Evolutionary conservation across 2,113 vertebrate species (phyloP).

Genomic region (Leptosomus discolor): DNA sequence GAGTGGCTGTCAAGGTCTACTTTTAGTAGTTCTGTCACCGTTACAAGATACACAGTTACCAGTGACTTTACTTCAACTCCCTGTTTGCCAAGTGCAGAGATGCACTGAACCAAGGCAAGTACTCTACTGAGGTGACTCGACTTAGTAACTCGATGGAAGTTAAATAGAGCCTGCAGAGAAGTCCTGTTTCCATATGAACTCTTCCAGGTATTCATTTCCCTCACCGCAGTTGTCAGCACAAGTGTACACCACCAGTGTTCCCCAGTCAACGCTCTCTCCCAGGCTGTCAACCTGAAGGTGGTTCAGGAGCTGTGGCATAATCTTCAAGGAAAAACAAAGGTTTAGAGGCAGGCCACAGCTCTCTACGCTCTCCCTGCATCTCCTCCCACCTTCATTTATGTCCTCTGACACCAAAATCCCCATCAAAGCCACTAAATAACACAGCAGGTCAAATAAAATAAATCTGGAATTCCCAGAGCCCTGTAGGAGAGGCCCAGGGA

Average conservation of each 20-base stretch:
- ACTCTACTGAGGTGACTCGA: neutral
- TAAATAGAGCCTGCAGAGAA: constrained; percentile 47
- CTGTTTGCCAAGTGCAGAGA: neutral
- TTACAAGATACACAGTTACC: neutral
- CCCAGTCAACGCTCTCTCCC: constrained; percentile 92
- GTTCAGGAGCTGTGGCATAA: constrained; percentile 96
- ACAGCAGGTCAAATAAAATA: neutral
- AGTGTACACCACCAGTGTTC: constrained; percentile 83
- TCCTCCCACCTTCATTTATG: neutral
- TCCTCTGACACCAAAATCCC: neutral
- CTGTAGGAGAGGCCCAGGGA: neutral
- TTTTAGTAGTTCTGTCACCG: neutral
- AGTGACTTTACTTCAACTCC: neutral
- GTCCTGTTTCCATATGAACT: constrained; percentile 96
- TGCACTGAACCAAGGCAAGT: neutral
- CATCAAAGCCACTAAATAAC: neutral
- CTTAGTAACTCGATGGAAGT: neutral
- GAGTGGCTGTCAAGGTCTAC: neutral
- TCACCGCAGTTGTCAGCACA: constrained; percentile 84
- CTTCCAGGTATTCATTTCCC: constrained; percentile 76
- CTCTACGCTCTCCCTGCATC: neutral
- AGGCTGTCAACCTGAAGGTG: constrained; percentile 85
- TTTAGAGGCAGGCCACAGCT: neutral
- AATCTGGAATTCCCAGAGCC: neutral
- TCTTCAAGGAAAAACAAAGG: constrained; percentile 65